A percentile compares a stretch with the other conserved stretches of the same genome.
phyloP scores from a whole-genome alignment of 2,113 vertebrate species.

The Tauraco erythrolophus region DNA sequence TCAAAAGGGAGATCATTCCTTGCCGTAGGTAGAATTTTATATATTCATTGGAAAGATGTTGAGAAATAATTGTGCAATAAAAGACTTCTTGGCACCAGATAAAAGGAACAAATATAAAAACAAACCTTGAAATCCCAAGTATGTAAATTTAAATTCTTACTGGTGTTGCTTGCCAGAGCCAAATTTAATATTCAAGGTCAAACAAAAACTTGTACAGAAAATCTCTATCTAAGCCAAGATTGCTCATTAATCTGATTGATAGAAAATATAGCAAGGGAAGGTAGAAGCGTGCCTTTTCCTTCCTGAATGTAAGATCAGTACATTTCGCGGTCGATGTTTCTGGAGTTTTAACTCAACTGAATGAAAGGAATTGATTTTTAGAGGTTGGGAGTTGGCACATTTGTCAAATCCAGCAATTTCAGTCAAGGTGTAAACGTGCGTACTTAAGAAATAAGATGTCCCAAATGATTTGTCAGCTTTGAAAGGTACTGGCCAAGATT shows the following conservation, averaged over 20 bases:
- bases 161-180: not conserved
- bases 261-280: not conserved
- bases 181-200: slow-evolving; percentile 36
- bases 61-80: not conserved
- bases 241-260: not conserved
- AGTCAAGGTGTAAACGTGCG: not conserved
- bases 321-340: not conserved
- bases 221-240: not conserved
- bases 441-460: not conserved
- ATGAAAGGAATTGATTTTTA: slow-evolving; percentile 12
- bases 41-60: not conserved
- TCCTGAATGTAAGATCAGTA: not conserved
- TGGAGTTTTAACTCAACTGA: not conserved
- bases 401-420: not conserved
- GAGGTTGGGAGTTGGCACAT: not conserved
- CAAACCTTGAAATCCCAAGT: not conserved
- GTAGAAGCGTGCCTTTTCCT: not conserved
- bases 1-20: not conserved
- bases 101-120: not conserved
- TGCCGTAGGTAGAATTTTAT: not conserved
- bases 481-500: not conserved
- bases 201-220: not conserved
- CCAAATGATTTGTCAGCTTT: not conserved
- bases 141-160: not conserved
- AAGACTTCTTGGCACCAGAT: not conserved